Percentiles rank a stretch among this genome's conserved stretches.
Conservation (phyloP, 1,140 invertebrate species). For the Dendrolimus kikuchii region DNA sequence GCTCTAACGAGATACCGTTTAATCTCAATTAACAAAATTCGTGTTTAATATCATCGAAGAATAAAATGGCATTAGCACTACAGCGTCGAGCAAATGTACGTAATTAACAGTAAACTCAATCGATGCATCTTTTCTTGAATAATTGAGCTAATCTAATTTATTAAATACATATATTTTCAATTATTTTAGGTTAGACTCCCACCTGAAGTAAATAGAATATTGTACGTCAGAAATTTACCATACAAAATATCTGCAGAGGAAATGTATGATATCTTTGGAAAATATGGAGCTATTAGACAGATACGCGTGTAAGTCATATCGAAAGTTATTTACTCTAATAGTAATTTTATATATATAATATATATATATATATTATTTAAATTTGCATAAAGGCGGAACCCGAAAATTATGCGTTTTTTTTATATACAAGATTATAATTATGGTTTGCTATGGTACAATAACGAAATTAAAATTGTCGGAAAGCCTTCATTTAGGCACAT, state of each 20-base stretch:
- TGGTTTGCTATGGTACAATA: too few relatives aligned
- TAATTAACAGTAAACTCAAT: constrained; percentile 2
- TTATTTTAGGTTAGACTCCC: constrained; percentile 91
- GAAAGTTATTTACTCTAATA: constrained; percentile 1
- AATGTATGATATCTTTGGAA: constrained; percentile 99
- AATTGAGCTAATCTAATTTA: too few relatives aligned
- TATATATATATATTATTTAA: too few relatives aligned
- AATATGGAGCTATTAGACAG: constrained; percentile 99
- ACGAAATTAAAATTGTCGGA: too few relatives aligned
- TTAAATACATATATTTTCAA: constrained; percentile 1
- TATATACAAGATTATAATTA: too few relatives aligned
- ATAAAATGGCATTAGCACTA: constrained; percentile 53
- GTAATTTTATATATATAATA: constrained; percentile 10
- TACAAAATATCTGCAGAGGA: constrained; percentile 99
- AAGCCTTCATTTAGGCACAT: too few relatives aligned
- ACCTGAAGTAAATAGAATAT: constrained; percentile 97
- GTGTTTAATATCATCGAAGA: background rate
- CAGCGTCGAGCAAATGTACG: constrained; percentile 59
- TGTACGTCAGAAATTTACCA: constrained; percentile 97
- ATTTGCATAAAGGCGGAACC: too few relatives aligned
- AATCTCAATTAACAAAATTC: too few relatives aligned
- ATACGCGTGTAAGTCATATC: constrained; percentile 92
- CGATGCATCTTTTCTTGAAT: too few relatives aligned
- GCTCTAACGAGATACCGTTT: too few relatives aligned
- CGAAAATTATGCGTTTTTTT: too few relatives aligned